These are phyloP conservation scores for Pagetopsis macropterus DNA, from an alignment of 2,797 vertebrate genomes.

Conservation along the genomic window DNA sequence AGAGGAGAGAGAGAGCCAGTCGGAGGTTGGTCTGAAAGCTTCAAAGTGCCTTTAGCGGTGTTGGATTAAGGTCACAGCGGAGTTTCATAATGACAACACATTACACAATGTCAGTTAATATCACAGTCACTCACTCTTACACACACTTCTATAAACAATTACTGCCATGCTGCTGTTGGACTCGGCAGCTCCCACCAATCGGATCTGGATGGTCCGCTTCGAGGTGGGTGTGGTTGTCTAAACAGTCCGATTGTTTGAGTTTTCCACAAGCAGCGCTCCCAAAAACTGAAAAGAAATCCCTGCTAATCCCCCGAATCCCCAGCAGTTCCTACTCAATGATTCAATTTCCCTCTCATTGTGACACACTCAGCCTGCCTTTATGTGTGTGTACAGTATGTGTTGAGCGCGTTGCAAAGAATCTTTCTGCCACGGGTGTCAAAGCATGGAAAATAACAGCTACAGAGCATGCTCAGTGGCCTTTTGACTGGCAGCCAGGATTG, in stretches of 20 bases:
- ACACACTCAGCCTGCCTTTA: conserved; percentile 53
- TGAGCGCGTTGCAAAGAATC: conserved; percentile 45
- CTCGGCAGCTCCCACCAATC: conserved; percentile 13
- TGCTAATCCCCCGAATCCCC: conserved; percentile 74
- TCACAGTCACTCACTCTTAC: conserved; percentile 55
- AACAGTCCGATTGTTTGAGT: conserved; percentile 29
- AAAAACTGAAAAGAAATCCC: conserved; percentile 69
- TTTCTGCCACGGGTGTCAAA: conserved; percentile 55
- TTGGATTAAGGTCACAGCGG: conserved; percentile 74
- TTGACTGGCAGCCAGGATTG: conserved; percentile 52
- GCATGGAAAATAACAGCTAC: conserved; percentile 52
- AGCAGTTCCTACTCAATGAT: conserved; percentile 76
- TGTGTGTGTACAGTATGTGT: conserved; percentile 10
- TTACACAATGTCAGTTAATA: conserved; percentile 64
- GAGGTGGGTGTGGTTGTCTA: conserved; percentile 11
- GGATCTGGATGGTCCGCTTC: neutral
- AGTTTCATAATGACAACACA: conserved; percentile 69
- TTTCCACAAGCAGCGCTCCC: conserved; percentile 45
- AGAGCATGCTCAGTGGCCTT: conserved; percentile 59
- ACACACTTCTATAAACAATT: conserved; percentile 22
- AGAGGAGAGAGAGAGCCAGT: conserved; percentile 21
- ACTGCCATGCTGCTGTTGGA: neutral
- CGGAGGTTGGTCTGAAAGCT: conserved; percentile 61
- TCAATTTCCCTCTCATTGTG: conserved; percentile 79
- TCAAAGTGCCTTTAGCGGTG: conserved; percentile 64